Conservation (phyloP, 2,113 vertebrate species). For the Pygoscelis antarcticus region DNA sequence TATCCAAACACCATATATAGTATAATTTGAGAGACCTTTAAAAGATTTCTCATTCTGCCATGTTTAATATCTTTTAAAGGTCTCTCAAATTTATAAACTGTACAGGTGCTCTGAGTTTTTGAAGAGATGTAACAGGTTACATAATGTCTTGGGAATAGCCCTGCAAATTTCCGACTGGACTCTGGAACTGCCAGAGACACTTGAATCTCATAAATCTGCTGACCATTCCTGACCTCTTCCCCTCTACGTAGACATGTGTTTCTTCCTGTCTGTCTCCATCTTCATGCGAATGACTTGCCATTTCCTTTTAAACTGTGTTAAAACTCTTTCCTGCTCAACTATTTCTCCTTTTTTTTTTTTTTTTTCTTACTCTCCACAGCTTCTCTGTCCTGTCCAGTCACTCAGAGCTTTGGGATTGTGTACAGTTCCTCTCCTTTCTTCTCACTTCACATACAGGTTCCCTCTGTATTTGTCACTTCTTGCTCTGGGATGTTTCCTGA, state of each 20-base stretch:
- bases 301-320: constrained; percentile 11
- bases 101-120: background rate
- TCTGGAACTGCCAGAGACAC: background rate
- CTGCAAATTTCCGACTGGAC: background rate
- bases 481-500: background rate
- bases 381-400: background rate
- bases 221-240: background rate
- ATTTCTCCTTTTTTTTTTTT: background rate
- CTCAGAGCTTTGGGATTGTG: background rate
- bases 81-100: background rate
- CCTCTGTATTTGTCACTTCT: background rate
- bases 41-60: background rate
- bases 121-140: background rate
- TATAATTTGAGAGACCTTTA: background rate
- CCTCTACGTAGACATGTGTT: background rate
- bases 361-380: background rate
- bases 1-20: background rate
- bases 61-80: background rate
- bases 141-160: background rate
- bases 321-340: background rate
- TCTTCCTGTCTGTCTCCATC: constrained; percentile 23
- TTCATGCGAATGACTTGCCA: background rate
- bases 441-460: background rate
- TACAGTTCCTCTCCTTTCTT: background rate
- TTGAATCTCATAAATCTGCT: constrained; percentile 5